Conservation (phyloP, 1,140 invertebrate genomes). For the Telenomus remus region DNA sequence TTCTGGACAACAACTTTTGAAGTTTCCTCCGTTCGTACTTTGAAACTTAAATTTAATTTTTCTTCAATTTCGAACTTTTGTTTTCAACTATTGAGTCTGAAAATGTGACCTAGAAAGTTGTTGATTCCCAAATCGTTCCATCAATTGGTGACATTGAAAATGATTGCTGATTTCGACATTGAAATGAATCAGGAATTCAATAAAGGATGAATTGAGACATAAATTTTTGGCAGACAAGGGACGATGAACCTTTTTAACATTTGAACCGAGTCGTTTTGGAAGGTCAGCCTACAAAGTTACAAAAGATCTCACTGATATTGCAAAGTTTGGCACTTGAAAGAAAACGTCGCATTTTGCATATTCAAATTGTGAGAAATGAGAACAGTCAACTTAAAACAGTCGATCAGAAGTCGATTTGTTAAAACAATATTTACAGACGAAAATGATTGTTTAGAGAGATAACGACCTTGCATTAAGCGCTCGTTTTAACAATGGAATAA, state of each 20-base stretch:
- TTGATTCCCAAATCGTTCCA: too few relatives aligned
- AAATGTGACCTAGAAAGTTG: too few relatives aligned
- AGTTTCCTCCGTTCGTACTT: too few relatives aligned
- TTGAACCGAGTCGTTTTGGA: neutral
- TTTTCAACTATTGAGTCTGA: too few relatives aligned
- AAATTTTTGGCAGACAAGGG: conserved; percentile 15
- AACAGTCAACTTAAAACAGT: neutral
- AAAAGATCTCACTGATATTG: too few relatives aligned
- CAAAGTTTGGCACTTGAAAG: too few relatives aligned
- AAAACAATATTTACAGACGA: neutral
- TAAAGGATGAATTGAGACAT: conserved; percentile 19
- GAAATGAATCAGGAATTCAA: conserved; percentile 12
- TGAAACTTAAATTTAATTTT: too few relatives aligned
- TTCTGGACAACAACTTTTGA: too few relatives aligned
- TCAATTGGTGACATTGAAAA: neutral
- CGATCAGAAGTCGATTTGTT: too few relatives aligned
- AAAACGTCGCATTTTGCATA: too few relatives aligned
- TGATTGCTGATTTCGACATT: conserved; percentile 2
- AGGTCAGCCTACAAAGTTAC: neutral
- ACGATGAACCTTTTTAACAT: conserved; percentile 17
- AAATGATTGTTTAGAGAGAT: neutral
- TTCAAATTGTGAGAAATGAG: too few relatives aligned
- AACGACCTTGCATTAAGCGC: conserved; percentile 2
- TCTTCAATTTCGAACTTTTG: too few relatives aligned
- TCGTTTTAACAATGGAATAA: conserved; percentile 3